phyloP scores from a whole-genome alignment of 2,888 invertebrate genomes.

The Camptogramma bilineatum region DNA sequence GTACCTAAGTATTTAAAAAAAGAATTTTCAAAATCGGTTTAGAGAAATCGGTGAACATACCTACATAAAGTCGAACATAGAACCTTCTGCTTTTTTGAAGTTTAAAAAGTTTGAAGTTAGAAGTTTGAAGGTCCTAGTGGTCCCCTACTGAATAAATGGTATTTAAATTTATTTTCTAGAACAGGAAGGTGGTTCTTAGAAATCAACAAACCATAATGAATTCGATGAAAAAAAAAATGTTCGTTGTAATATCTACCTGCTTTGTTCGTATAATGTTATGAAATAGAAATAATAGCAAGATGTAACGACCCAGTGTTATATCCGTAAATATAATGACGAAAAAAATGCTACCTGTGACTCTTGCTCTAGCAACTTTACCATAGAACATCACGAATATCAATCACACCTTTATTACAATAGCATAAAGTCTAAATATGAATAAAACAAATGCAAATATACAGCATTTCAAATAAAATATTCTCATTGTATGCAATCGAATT shows the following conservation, averaged over 20 bases:
- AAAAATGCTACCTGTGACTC: conserved; percentile 72
- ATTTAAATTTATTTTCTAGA: not conserved
- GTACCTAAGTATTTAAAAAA: too few species aligned
- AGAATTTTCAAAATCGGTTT: too few species aligned
- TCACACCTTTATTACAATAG: conserved; percentile 20
- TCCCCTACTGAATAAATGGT: too few species aligned
- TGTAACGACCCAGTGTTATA: conserved; percentile 69
- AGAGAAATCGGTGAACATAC: too few species aligned
- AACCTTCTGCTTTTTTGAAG: too few species aligned
- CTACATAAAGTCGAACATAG: too few species aligned
- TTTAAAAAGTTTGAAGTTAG: too few species aligned
- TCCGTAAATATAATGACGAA: conserved; percentile 63
- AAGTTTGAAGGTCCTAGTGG: too few species aligned
- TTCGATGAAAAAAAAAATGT: conserved; percentile 1
- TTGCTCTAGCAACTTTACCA: conserved; percentile 20
- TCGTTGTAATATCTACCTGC: conserved; percentile 57
- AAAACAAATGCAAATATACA: conserved; percentile 14
- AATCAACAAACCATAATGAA: not conserved
- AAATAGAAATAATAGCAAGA: conserved; percentile 63
- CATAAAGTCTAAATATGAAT: conserved; percentile 37
- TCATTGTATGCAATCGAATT: conserved; percentile 52
- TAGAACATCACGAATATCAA: conserved; percentile 18
- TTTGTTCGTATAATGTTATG: conserved; percentile 58
- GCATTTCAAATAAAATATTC: conserved; percentile 43
- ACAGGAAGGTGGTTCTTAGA: not conserved